Percentiles rank a stretch among this genome's conserved stretches.
phyloP scores from a whole-genome alignment of 2,113 vertebrate genomes.

The Alectura lathami region DNA sequence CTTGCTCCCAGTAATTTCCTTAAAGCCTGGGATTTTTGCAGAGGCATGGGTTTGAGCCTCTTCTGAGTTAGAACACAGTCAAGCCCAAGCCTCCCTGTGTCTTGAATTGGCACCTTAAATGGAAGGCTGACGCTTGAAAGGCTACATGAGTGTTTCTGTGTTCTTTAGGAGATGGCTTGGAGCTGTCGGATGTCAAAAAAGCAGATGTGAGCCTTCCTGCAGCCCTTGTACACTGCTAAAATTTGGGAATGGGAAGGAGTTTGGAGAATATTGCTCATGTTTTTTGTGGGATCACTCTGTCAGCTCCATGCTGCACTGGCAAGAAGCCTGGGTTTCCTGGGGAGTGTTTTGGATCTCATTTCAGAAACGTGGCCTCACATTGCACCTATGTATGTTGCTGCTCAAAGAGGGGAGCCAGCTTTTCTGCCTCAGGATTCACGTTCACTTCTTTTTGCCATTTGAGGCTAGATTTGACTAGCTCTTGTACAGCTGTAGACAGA shows the following conservation, averaged over 20 bases:
- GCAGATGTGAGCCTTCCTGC: background rate
- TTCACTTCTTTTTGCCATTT: background rate
- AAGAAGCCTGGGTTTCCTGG: background rate
- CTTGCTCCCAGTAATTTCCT: background rate
- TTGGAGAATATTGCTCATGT: background rate
- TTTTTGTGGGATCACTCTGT: background rate
- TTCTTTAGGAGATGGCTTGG: background rate
- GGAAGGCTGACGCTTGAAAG: background rate
- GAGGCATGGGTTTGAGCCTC: background rate
- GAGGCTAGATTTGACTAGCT: too few relatives aligned
- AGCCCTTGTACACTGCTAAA: background rate
- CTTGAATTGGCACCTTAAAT: background rate
- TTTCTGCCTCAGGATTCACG: background rate
- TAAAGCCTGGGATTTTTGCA: background rate
- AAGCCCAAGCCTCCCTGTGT: accelerated
- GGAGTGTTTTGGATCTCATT: background rate
- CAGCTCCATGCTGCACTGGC: background rate
- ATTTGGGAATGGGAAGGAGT: background rate
- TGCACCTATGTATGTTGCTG: background rate
- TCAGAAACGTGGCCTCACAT: background rate
- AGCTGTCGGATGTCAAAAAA: background rate
- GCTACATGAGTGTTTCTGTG: background rate
- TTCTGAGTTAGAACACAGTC: background rate
- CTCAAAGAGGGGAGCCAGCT: background rate
- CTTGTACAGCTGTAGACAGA: background rate